Evolutionary conservation across 2,797 vertebrate species (phyloP), one percentile per base, ranked within the genome.

Genomic region (Mus minutoides): DNA sequence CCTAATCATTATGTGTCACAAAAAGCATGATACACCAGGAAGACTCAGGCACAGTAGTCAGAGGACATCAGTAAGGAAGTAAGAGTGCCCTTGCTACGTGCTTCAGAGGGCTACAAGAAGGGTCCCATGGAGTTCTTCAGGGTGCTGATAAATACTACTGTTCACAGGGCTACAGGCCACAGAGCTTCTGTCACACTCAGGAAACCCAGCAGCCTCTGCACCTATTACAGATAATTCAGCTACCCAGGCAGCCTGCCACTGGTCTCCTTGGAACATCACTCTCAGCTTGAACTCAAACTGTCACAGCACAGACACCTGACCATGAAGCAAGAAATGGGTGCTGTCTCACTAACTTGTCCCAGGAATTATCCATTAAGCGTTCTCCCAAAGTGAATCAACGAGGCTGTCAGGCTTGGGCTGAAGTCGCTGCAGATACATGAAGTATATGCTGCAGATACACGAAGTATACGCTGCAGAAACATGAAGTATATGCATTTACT

Each of bases 171-270:
- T 29, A 14, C 26, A 88, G 52, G 62, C 34, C 83, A 88, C 84
- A 82, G 49, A 67, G 31, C 17, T 75, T 31, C 84, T 64, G 29
- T 93, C 78, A 93, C 85, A 96, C 46, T 67, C 40, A 62, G 71
- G 91, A 91, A 37, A 54, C 60, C 58, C 60, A 82, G 54, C 60
- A 91, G 62, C 56, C 56, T 26, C 82, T 49, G 37, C 24, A 34
- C 46, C 40, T 11, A n/a, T 34, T 46, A 82, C 29, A 83, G 16
- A 52, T 46, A 77, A 37, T 43, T 84, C 10, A 62, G 90, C 37
- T 75, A 3, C 78, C 34, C 31, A 46, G 64, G 88, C 10, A 49
- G 76, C 67, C 69, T 85, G 52, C 16, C 21, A 62, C 26, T 71
- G 40, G 14, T 80, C 40, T 78, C 34, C 58, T 43, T 34, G 67